These are phyloP conservation scores for Drosophila flavopinicola DNA, from an alignment of 2,888 invertebrate genomes.

Conservation along the genomic window DNA sequence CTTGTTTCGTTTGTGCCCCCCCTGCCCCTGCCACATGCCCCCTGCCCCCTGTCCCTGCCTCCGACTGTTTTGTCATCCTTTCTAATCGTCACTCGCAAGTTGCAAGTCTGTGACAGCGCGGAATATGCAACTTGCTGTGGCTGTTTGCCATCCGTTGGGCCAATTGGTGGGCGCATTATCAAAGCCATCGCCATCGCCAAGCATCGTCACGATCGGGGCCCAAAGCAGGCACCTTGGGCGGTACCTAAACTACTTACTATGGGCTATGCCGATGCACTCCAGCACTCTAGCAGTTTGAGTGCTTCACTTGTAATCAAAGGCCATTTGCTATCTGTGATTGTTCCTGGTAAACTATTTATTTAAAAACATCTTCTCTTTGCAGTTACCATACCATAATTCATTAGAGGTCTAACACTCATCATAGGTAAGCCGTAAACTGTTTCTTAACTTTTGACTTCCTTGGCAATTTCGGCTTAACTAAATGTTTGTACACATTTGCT, in stretches of 20 bases:
- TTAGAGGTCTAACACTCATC: background rate
- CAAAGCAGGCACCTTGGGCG: constrained; percentile 44
- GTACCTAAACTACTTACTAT: constrained; percentile 29
- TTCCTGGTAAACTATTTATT: background rate
- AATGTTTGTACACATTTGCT: no score
- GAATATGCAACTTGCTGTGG: constrained; percentile 19
- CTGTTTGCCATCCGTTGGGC: constrained; percentile 42
- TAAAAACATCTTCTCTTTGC: constrained; percentile 5
- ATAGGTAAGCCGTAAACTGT: no score
- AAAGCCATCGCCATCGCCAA: constrained; percentile 58
- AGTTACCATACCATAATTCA: background rate
- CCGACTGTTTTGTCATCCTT: constrained; percentile 56
- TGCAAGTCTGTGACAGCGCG: constrained; percentile 33
- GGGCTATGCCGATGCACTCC: constrained; percentile 17
- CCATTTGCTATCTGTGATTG: constrained; percentile 2
- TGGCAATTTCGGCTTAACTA: no score
- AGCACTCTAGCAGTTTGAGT: constrained; percentile 6
- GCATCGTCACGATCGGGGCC: constrained; percentile 46
- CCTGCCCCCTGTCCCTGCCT: background rate
- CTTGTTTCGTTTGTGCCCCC: constrained; percentile 21
- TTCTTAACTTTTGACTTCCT: no score
- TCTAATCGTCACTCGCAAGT: constrained; percentile 61
- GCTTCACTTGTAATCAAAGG: constrained; percentile 6
- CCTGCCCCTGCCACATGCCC: background rate
- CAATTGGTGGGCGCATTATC: constrained; percentile 64